Evolutionary conservation across 1,140 invertebrate species (phyloP).

Genomic region (Adoxophyes honmai): DNA sequence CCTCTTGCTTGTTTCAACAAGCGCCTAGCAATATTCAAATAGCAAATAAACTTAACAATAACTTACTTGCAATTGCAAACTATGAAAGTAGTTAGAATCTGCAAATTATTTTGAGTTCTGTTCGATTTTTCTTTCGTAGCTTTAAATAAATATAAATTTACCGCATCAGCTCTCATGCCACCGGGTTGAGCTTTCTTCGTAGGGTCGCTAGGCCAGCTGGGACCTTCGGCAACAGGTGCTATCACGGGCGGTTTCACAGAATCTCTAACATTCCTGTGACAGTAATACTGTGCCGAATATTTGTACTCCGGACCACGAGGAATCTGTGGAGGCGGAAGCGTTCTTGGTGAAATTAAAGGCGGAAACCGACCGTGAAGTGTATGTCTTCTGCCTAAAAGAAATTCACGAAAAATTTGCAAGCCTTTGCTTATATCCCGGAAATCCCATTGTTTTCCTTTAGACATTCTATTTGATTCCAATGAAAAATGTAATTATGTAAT

Average conservation of each 20-base stretch:
- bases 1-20: too few species aligned
- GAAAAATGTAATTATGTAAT: too few species aligned
- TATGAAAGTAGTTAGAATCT: too few species aligned
- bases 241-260: constrained; percentile 55
- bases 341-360: constrained; percentile 41
- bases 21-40: too few species aligned
- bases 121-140: too few species aligned
- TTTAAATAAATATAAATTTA: constrained; percentile 28
- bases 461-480: constrained; percentile 24
- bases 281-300: constrained; percentile 51
- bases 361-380: constrained; percentile 47
- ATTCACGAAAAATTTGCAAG: constrained; percentile 42
- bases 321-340: constrained; percentile 47
- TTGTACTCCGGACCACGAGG: constrained; percentile 43
- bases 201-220: constrained; percentile 25
- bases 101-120: too few species aligned
- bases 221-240: constrained; percentile 49
- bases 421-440: constrained; percentile 44
- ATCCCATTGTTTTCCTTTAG: constrained; percentile 23
- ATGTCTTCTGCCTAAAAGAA: constrained; percentile 55
- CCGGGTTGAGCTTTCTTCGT: constrained; percentile 23
- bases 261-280: constrained; percentile 35
- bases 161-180: constrained; percentile 26
- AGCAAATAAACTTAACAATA: too few species aligned
- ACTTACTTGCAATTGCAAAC: too few species aligned